A percentile compares a stretch with the other conserved stretches of the same genome.
phyloP scores from a whole-genome alignment of 2,888 invertebrate species.

The Pemphredon lugubris region DNA sequence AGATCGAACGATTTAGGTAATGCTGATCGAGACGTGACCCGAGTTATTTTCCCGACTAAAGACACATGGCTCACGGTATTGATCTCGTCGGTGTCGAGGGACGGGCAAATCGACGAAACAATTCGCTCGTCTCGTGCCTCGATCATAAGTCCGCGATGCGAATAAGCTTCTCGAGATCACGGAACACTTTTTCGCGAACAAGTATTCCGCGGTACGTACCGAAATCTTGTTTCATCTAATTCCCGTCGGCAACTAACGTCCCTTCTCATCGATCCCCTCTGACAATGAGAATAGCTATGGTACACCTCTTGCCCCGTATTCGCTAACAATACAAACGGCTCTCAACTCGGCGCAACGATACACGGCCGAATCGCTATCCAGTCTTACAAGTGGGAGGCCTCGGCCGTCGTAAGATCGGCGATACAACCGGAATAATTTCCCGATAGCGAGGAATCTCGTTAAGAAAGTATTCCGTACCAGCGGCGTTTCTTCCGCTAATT shows the following conservation, averaged over 20 bases:
- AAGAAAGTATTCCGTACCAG: conserved; percentile 69
- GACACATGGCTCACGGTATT: too few species aligned
- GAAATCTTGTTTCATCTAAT: too few species aligned
- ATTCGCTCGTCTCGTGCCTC: too few species aligned
- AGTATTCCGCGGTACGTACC: too few species aligned
- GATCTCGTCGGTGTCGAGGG: too few species aligned
- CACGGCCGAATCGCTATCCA: conserved; percentile 23
- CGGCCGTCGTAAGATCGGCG: conserved; percentile 50
- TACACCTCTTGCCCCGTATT: conserved; percentile 2
- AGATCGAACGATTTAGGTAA: too few species aligned
- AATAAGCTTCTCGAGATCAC: too few species aligned
- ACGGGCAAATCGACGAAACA: too few species aligned
- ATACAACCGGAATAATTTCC: conserved; percentile 61
- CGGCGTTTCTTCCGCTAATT: conserved; percentile 70
- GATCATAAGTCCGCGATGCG: too few species aligned
- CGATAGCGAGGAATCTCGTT: conserved; percentile 71
- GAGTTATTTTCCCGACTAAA: too few species aligned
- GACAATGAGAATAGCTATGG: background rate
- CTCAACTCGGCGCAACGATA: conserved; percentile 27
- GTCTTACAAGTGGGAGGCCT: conserved; percentile 37
- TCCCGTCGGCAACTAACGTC: conserved; percentile 15
- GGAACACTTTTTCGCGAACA: too few species aligned
- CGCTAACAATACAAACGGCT: conserved; percentile 38
- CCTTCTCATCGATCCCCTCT: background rate
- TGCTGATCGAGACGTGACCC: too few species aligned